Conservation (phyloP, 2,888 invertebrate genomes). For the Trichopoda pennipes region DNA sequence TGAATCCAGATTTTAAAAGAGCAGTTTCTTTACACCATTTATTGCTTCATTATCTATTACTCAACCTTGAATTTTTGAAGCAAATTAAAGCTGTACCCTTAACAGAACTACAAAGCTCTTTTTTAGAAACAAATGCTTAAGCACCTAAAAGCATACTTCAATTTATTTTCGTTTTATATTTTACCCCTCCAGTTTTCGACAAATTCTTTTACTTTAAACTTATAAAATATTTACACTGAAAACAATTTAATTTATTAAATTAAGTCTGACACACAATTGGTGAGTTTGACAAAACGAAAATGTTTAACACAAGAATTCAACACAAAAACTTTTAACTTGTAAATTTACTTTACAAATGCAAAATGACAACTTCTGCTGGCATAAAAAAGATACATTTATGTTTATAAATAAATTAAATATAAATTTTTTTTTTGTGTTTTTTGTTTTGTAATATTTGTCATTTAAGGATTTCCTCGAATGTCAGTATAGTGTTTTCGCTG, state of each 20-base stretch:
- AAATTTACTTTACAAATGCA: constrained; percentile 20
- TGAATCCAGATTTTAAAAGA: no score
- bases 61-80: no score
- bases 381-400: constrained; percentile 7
- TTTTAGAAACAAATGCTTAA: no score
- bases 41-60: no score
- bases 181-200: no score
- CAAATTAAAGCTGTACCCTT: no score
- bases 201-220: neutral
- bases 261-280: constrained; percentile 13
- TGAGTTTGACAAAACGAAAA: constrained; percentile 39
- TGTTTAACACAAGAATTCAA: constrained; percentile 31
- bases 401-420: constrained; percentile 10
- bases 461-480: neutral
- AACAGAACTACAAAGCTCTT: no score
- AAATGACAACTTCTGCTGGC: constrained; percentile 8
- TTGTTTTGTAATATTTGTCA: constrained; percentile 14
- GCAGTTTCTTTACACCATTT: no score
- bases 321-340: constrained; percentile 10
- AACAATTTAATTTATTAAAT: constrained; percentile 34
- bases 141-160: neutral
- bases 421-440: neutral
- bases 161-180: neutral
- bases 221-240: constrained; percentile 11
- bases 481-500: constrained; percentile 13